These are phyloP conservation scores for Uropetala carovei DNA, from an alignment of 2,888 invertebrate species.

Conservation along the genomic window DNA sequence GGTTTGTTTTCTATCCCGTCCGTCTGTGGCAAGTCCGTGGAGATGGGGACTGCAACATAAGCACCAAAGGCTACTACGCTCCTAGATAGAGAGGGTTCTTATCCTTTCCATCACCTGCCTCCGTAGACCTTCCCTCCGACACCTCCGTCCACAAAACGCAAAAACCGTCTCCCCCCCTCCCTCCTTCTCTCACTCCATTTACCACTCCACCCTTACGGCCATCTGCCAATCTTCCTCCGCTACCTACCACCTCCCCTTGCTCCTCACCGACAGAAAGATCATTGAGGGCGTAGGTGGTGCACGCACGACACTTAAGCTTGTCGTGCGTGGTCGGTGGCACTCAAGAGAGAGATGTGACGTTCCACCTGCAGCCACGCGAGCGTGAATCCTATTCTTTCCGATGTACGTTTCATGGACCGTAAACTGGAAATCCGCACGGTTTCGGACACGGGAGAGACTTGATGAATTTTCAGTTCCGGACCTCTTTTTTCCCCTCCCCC, in stretches of 20 bases:
- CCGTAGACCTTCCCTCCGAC: neutral
- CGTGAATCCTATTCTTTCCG: neutral
- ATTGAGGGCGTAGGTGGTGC: neutral
- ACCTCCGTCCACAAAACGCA: neutral
- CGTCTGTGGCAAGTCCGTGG: neutral
- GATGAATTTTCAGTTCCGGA: no score
- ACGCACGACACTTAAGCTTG: neutral
- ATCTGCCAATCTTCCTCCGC: neutral
- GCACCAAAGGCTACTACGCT: neutral
- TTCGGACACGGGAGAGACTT: neutral
- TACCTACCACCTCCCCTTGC: no score
- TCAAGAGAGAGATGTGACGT: neutral
- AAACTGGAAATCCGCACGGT: neutral
- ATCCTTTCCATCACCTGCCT: conserved; percentile 23
- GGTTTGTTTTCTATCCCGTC: neutral
- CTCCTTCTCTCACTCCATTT: neutral
- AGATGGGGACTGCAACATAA: neutral
- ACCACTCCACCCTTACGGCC: neutral
- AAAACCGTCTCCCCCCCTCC: neutral
- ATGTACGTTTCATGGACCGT: neutral
- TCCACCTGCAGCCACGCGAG: neutral
- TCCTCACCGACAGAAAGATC: no score
- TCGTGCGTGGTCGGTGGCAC: neutral
- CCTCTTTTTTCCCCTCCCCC: neutral
- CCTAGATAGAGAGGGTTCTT: neutral